A percentile compares a stretch with the other conserved stretches of the same genome.
Conservation (phyloP, 2,113 vertebrate species). For the Thamnaconus septentrionalis region DNA sequence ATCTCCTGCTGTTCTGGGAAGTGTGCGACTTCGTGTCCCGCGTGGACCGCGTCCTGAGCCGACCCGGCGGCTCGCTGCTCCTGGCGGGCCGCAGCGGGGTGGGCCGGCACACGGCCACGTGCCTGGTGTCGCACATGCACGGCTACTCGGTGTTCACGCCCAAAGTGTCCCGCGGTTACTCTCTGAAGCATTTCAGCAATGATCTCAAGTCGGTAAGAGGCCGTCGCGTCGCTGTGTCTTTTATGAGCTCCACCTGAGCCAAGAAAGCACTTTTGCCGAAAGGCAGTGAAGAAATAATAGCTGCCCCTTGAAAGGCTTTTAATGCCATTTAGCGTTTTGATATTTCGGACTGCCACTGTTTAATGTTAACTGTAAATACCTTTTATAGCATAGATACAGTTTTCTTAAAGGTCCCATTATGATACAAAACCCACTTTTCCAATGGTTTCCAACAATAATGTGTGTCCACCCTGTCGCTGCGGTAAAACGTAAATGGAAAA, state of each 20-base stretch:
- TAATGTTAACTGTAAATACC: neutral
- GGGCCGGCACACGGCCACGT: conserved; percentile 87
- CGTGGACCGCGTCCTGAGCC: conserved; percentile 89
- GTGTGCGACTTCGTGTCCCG: conserved; percentile 88
- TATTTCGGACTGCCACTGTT: neutral
- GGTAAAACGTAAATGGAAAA: too few relatives aligned
- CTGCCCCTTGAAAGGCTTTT: neutral
- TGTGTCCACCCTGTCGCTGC: too few relatives aligned
- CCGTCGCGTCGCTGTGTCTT: neutral
- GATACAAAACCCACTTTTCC: neutral
- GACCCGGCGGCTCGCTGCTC: conserved; percentile 90
- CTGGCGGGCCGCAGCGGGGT: conserved; percentile 92
- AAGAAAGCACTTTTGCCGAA: conserved; percentile 2
- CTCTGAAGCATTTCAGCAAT: conserved; percentile 90
- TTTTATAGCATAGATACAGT: neutral
- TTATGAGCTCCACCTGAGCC: neutral
- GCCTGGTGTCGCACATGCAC: conserved; percentile 93
- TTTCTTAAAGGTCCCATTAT: neutral
- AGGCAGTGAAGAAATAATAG: neutral
- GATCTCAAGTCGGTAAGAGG: conserved; percentile 87
- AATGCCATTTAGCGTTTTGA: neutral
- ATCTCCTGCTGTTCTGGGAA: conserved; percentile 92
- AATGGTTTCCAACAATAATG: too few relatives aligned
- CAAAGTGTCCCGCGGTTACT: conserved; percentile 89
- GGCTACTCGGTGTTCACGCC: conserved; percentile 86